Base-by-base conservation (phyloP, 2,797 vertebrate species). In the Sorex maritimensis region DNA sequence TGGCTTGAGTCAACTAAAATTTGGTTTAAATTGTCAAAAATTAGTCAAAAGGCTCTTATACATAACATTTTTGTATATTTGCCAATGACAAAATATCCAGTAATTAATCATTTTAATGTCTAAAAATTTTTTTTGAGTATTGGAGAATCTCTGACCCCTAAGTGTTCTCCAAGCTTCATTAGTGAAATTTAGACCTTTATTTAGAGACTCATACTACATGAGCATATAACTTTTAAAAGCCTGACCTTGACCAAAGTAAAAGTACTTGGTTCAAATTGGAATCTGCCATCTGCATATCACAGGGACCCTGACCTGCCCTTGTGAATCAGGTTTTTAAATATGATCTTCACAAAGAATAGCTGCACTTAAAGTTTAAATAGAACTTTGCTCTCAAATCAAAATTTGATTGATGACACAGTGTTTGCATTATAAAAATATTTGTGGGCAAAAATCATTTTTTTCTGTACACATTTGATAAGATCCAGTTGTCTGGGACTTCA, bases 81-180 rank as follows among this genome's bases (percentile, higher is more conserved):
- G 26, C 52, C 58, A n/a, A 26, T 34, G 58, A 84, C n/a, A 67
- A 74, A 95, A 84, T 11, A n/a, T 77, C 52, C 26, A 23, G 23
- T 44, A 63, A 46, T 89, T 95, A 81, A 83, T 94, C 94, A 81
- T 88, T 12, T 91, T 80, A 81, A 84, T 73, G 26, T 15, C 14
- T 15, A 68, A 82, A 80, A 52, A n/a, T n/a, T 23, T 63, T 83
- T 81, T 49, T 23, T 10, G n/a, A 83, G 75, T 91, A 87, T 74
- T 44, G 6, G 19, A 46, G 49, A 28, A 61, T 52, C 68, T 58
- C 23, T 71, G 38, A 83, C 23, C 61, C 73, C 72, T 30, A 72
- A 88, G 12, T 69, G 26, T 77, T 91, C 44, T 63, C 49, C 90
- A 68, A 80, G 2, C 46, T 92, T 90, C 88, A 88, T 91, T 58